Base-by-base conservation (phyloP, 1,140 invertebrate genomes). In the Drosophila lacertosa region DNA sequence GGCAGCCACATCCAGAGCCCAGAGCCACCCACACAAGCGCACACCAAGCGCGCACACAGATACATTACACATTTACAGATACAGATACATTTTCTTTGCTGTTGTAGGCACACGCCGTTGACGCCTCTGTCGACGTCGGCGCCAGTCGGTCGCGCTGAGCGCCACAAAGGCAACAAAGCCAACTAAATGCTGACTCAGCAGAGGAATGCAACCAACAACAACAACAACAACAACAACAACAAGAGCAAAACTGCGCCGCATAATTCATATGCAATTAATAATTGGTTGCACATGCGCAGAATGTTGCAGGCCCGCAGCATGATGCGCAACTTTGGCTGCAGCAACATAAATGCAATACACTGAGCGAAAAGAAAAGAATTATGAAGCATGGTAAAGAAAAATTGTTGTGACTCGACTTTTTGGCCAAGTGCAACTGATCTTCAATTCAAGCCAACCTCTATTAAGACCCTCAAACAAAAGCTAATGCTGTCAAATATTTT, bases 241-340 rank as follows among this genome's bases (percentile, higher is more conserved):
- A 63, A 40, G 39, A 32, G 51, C 37, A 32, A n/a, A n/a, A 15
- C 62, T 39, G 32, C 54, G 64, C 63, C 63, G 65, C 75, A 76
- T 73, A 78, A 81, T 78, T 81, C 86, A 89, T 89, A 89, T 79
- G 86, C 86, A 89, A 89, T 89, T 89, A 89, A 89, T 89, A 86
- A 89, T 89, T 89, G 86, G 77, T 86, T 86, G 86, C 84, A 83
- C 84, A 78, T 74, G 80, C 84, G 79, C 79, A 81, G 62, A 75
- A 67, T 72, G 75, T 74, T 48, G 80, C 79, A 20, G 65, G 42
- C 63, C 74, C 63, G 76, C 80, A 76, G 81, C 81, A 83, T 80
- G 77, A 77, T 60, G 80, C 80, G 82, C 77, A 73, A 65, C 59
- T 51, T 72, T 65, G 47, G 47, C 22, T 35, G 53, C 42, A 1